Evolutionary conservation across 2,888 invertebrate species (phyloP), one percentile per base, ranked within the genome.

Genomic region (Latrodectus elegans): DNA sequence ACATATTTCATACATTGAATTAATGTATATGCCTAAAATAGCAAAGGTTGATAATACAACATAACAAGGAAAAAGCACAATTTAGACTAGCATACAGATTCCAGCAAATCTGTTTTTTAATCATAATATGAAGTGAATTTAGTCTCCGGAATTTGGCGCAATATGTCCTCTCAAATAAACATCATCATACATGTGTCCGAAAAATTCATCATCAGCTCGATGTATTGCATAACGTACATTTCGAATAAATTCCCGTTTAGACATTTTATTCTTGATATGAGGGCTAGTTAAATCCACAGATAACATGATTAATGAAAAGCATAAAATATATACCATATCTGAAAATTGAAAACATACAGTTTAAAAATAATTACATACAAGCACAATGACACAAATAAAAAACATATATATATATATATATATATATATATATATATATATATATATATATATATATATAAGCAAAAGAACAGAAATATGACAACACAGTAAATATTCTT

Each of bases 251-350:
- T 93, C 93, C 74, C 93, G 91, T 90, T 93, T 93, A 17, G 93
- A 93, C 93, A 93, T 93, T 91, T 93, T 93, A 91, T 93, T 93
- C 90, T 93, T 93, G 81, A 93, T 92, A 84, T 93, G 93, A 49
- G 93, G 93, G 89, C 92, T 93, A 81, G 92, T 91, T 51, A 93
- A 91, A 90, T 93, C 93, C 8, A 93, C 93, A 3, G 93, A 93
- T 82, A 93, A 91, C 92, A 93, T 92, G 86, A 93, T 93, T 76
- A 93, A 91, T 0, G 93, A 93, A 91, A 92, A 93, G 88, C 93
- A 93, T 68, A 93, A 90, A 76, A 93, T 91, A 90, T 92, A 93
- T 15, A 93, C 92, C 11, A 92, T 91, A 89, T 93, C 93, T 93
- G 91, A 55, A 91, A 90, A 76, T 52, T 65, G 88, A 17, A 73